Evolutionary conservation across 2,113 vertebrate species (phyloP).

Genomic region (Pelecanus crispus): DNA sequence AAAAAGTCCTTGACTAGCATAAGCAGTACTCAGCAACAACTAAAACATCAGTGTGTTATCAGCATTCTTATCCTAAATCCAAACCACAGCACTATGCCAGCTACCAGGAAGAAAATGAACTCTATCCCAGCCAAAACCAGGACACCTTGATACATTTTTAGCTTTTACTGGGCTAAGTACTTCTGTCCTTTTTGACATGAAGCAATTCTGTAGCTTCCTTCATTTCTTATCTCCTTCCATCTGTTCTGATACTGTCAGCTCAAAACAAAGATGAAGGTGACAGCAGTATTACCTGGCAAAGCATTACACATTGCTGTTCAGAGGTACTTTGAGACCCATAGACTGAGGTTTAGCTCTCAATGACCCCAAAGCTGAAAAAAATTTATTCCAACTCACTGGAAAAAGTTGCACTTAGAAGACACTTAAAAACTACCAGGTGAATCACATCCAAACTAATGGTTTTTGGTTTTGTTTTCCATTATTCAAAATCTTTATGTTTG

Average conservation of each 20-base stretch:
- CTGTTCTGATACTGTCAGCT: background rate
- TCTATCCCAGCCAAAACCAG: no score
- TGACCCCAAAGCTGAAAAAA: background rate
- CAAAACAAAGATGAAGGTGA: background rate
- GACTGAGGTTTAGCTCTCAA: background rate
- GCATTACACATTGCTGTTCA: background rate
- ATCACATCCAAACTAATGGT: background rate
- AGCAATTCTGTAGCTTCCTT: background rate
- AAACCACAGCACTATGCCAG: no score
- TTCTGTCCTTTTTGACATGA: background rate
- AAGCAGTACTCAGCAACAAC: no score
- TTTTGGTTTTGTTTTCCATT: background rate
- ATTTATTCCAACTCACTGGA: background rate
- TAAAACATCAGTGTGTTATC: no score
- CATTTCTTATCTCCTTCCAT: background rate
- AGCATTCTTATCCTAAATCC: no score
- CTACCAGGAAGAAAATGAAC: no score
- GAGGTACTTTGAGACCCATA: background rate
- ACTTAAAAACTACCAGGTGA: background rate
- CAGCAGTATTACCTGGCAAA: background rate
- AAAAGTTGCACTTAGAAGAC: background rate
- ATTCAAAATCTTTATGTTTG: background rate
- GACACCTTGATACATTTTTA: background rate
- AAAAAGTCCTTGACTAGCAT: no score
- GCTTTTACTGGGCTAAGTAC: background rate